A percentile compares a stretch with the other conserved stretches of the same genome.
Evolutionary conservation across 2,888 invertebrate species (phyloP).

Genomic region (Stomorhina lunata): DNA sequence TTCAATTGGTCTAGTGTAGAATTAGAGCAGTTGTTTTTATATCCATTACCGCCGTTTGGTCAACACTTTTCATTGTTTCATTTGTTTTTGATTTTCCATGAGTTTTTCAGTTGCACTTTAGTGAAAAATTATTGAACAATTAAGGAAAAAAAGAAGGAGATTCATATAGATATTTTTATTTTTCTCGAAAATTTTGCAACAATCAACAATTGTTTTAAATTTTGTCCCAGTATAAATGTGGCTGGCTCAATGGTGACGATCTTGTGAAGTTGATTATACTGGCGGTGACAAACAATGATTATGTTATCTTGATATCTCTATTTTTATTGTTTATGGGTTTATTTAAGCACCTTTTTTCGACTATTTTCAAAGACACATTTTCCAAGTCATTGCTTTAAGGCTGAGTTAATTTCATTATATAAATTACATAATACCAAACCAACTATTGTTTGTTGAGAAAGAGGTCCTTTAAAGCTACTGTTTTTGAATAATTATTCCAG

Average conservation of each 20-base stretch:
- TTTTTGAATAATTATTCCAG: not conserved
- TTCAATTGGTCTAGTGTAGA: not conserved
- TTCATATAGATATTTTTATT: not conserved
- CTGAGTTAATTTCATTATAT: not conserved
- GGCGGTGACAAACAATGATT: slow-evolving; percentile 25
- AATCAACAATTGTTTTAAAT: slow-evolving; percentile 5
- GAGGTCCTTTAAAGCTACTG: slow-evolving; percentile 8
- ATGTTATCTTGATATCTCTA: slow-evolving; percentile 16
- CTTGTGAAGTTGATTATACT: not conserved
- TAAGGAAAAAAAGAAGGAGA: no score
- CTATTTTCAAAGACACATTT: slow-evolving; percentile 27
- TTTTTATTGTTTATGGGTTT: not conserved
- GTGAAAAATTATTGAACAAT: slow-evolving; percentile 54
- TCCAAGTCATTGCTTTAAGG: slow-evolving; percentile 14
- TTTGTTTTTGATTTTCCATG: slow-evolving; percentile 57
- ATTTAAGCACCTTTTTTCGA: slow-evolving; percentile 29
- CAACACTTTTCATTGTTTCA: slow-evolving; percentile 55
- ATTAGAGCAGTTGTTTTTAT: slow-evolving; percentile 58
- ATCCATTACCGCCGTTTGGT: slow-evolving; percentile 61
- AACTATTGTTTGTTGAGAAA: not conserved
- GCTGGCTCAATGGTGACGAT: no score
- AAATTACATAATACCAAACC: not conserved
- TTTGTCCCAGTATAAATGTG: not conserved
- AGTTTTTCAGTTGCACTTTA: slow-evolving; percentile 51
- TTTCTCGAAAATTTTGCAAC: not conserved